Evolutionary conservation across 1,140 invertebrate genomes (phyloP), one percentile per base, ranked within the genome.

Genomic region (Ectropis grisescens): DNA sequence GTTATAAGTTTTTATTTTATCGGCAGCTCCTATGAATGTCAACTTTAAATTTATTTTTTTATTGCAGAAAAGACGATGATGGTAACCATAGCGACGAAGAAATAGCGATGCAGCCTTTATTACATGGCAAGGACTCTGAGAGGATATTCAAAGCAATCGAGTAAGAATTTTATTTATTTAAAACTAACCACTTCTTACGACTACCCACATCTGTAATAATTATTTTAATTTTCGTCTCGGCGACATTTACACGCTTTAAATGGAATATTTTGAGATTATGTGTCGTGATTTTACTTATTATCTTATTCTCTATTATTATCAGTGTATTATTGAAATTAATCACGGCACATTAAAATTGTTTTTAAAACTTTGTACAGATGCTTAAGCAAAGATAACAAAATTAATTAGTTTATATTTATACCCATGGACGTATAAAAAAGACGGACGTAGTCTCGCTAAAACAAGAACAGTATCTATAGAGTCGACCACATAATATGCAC

Each of bases 111-210:
- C 62, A 72, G 13, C 75, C 75, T 1, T 41, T 80, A 2, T 50
- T 80, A 1, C 68, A 75, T 33, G 66, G 68, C 13, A 76, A 75
- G 42, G 72, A 80, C 46, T 80, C 71, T 4, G 75, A 76, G 30
- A 61, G 54, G 52, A 76, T 78, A 49, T 80, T 80, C 30, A 70
- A 57, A 53, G 75, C 59, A 33, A 80, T 80, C 31, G 70, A 76
- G 71, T 76, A 46, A 75, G 71, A 75, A 30, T 13, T 24, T 5
- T 2, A 15, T 7, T 33, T 37, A 27, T 2, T 9, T 32, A 31
- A 19, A 26, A 14, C 23, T 25, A 29, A 29, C 26, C 11, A 34
- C n/a, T 25, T 22, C 9, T 5, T 5, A 22, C 9, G 9, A 22
- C 9, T 22, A 22, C 19, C n/a, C n/a, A n/a, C n/a, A n/a, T n/a